Percentiles rank a stretch among this genome's conserved stretches.
Conservation (phyloP, 2,888 invertebrate genomes). For the Eupithecia subumbrata region DNA sequence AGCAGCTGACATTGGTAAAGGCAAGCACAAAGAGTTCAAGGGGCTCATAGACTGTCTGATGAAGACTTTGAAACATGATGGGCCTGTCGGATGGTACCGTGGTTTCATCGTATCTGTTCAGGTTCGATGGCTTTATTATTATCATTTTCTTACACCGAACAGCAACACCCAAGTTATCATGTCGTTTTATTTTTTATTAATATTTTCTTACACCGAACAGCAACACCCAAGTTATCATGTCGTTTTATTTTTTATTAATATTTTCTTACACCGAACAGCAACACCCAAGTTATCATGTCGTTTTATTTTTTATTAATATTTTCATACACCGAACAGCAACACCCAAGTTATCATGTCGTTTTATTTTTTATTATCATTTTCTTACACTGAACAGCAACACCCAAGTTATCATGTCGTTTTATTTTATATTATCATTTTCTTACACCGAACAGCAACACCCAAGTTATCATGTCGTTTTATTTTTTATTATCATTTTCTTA, state of each 20-base stretch:
- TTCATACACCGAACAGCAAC: not conserved
- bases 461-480: too few species aligned
- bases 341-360: not conserved
- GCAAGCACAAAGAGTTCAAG: constrained; percentile 83
- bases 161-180: not conserved
- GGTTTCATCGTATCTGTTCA: constrained; percentile 97
- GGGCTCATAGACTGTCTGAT: constrained; percentile 93
- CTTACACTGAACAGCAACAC: too few species aligned
- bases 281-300: not conserved
- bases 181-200: not conserved
- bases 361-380: too few species aligned
- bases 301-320: not conserved
- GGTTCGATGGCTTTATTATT: constrained; percentile 19
- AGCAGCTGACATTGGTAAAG: constrained; percentile 94
- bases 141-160: not conserved
- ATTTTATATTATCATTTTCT: too few species aligned
- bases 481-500: too few species aligned
- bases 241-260: not conserved
- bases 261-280: not conserved
- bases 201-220: not conserved
- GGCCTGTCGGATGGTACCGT: constrained; percentile 92
- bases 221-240: not conserved
- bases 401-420: too few species aligned
- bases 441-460: too few species aligned
- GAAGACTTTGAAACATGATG: constrained; percentile 93